Evolutionary conservation across 2,888 invertebrate genomes (phyloP).

Genomic region (Helobdella robusta): DNA sequence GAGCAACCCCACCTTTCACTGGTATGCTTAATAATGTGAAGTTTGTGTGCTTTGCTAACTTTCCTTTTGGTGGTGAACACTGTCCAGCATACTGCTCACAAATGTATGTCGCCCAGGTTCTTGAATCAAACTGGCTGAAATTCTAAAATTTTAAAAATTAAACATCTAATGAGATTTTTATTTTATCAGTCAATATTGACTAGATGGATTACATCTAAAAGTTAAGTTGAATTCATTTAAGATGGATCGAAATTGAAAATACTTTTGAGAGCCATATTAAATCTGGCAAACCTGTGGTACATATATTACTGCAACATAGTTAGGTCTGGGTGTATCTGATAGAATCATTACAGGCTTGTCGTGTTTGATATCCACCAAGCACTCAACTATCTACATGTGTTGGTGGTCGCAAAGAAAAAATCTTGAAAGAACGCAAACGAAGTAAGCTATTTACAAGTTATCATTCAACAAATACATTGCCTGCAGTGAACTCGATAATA

Average conservation of each 20-base stretch:
- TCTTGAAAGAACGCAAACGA: no score
- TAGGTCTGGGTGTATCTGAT: neutral
- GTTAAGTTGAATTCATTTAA: no score
- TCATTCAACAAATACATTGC: no score
- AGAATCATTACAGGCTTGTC: conserved; percentile 8
- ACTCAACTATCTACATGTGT: conserved; percentile 20
- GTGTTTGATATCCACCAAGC: conserved; percentile 3
- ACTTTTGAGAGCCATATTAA: no score
- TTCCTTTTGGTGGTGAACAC: conserved; percentile 30
- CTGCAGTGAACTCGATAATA: no score
- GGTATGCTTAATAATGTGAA: conserved; percentile 24
- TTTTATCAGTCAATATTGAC: no score
- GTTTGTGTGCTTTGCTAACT: conserved; percentile 27
- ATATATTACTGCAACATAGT: conserved; percentile 15
- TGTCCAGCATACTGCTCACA: conserved; percentile 24
- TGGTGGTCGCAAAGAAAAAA: no score
- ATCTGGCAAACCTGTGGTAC: no score
- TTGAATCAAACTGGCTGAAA: conserved; percentile 10
- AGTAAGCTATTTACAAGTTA: no score
- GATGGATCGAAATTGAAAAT: no score
- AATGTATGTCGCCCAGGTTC: conserved; percentile 25
- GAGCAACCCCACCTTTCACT: neutral
- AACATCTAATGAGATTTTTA: neutral
- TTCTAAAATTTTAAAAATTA: conserved; percentile 5
- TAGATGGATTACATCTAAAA: no score